These are phyloP conservation scores for Coenonympha arcania DNA, from an alignment of 2,888 invertebrate genomes.

Conservation along the genomic window DNA sequence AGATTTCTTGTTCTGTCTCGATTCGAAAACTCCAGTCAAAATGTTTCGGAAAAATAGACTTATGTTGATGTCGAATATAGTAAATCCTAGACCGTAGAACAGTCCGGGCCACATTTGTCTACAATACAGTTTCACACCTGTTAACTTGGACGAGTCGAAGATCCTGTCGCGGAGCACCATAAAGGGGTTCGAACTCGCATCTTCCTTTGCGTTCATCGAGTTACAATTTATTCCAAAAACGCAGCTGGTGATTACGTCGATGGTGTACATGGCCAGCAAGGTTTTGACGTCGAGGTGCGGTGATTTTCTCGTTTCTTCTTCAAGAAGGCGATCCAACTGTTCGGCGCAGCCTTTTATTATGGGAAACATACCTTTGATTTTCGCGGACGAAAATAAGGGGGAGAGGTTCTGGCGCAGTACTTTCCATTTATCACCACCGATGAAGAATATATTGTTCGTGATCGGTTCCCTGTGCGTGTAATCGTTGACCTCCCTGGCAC, in stretches of 20 bases:
- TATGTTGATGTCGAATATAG: constrained; percentile 33
- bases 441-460: constrained; percentile 43
- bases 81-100: constrained; percentile 44
- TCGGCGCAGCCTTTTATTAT: constrained; percentile 41
- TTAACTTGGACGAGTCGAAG: constrained; percentile 33
- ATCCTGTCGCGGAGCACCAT: constrained; percentile 36
- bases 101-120: constrained; percentile 46
- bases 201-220: constrained; percentile 34
- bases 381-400: constrained; percentile 49
- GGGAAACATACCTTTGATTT: constrained; percentile 58
- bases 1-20: constrained; percentile 37
- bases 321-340: constrained; percentile 42
- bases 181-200: constrained; percentile 42
- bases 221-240: constrained; percentile 47
- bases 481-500: constrained; percentile 42
- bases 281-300: constrained; percentile 35
- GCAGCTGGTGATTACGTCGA: constrained; percentile 49
- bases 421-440: constrained; percentile 51
- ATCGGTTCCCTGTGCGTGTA: constrained; percentile 40
- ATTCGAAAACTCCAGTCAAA: constrained; percentile 37
- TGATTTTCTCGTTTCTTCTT: constrained; percentile 26
- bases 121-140: constrained; percentile 34
- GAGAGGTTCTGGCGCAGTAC: constrained; percentile 49
- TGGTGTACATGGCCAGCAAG: constrained; percentile 42
- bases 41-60: constrained; percentile 39